phyloP scores from a whole-genome alignment of 2,888 invertebrate species.

The Hetaerina titia region DNA sequence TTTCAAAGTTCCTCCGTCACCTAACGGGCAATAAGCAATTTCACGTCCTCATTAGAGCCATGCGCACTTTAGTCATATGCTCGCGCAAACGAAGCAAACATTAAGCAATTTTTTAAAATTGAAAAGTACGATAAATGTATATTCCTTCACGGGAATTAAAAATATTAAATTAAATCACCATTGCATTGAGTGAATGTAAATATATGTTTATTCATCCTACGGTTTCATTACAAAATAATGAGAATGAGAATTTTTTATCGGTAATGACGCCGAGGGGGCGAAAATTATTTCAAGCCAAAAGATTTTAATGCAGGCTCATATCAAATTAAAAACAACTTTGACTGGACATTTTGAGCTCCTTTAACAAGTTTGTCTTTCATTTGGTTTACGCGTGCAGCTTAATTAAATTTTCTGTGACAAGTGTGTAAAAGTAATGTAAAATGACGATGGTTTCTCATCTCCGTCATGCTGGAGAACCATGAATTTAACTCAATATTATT shows the following conservation, averaged over 20 bases:
- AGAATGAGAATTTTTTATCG: background rate
- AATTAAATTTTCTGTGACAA: no score
- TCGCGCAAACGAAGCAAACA: background rate
- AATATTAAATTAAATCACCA: background rate
- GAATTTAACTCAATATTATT: no score
- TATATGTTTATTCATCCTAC: conserved; percentile 12
- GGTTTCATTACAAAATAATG: conserved; percentile 29
- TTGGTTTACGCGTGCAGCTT: background rate
- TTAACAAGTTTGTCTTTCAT: background rate
- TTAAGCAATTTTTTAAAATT: background rate
- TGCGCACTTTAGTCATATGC: background rate
- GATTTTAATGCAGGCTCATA: background rate
- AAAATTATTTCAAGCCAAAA: background rate
- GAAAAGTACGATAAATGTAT: background rate
- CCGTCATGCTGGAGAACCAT: no score
- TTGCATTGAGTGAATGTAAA: conserved; percentile 1
- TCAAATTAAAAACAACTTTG: background rate
- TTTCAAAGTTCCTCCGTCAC: conserved; percentile 5
- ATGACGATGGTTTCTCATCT: no score
- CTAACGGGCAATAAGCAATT: conserved; percentile 11
- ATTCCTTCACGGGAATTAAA: background rate
- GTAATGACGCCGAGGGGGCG: background rate
- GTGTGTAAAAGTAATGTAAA: no score
- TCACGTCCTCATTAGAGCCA: background rate
- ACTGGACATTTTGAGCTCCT: background rate